Percentiles rank a stretch among this genome's conserved stretches.
Conservation (phyloP, 92 coral and sea anemone species). For the Porites cylindrica region DNA sequence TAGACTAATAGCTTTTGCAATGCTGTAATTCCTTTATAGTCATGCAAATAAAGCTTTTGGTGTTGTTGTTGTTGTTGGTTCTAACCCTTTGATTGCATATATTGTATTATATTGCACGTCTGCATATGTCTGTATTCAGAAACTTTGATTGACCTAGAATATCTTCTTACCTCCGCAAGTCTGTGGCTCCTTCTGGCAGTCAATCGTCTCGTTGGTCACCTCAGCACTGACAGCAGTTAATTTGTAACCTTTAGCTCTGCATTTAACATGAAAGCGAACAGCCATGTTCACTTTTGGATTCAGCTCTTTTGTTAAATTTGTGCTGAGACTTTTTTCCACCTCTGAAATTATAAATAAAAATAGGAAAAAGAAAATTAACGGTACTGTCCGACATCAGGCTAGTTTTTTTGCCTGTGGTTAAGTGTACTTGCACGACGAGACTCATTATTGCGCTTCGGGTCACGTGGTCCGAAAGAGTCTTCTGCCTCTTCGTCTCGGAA, state of each 20-base stretch:
- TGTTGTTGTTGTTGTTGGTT: too few species aligned
- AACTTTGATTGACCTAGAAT: background rate
- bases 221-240: constrained; percentile 45
- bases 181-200: constrained; percentile 59
- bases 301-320: constrained; percentile 59
- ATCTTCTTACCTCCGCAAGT: constrained; percentile 72
- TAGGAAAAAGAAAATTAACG: background rate
- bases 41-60: too few species aligned
- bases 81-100: too few species aligned
- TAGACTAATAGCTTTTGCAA: too few species aligned
- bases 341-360: constrained; percentile 29
- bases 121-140: too few species aligned
- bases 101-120: too few species aligned
- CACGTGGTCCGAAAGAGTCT: too few species aligned
- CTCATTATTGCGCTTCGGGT: too few species aligned
- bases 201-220: constrained; percentile 62
- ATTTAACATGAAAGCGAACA: constrained; percentile 59
- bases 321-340: constrained; percentile 30
- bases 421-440: background rate
- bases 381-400: background rate
- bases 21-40: too few species aligned
- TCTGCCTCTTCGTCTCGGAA: too few species aligned
- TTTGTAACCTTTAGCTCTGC: constrained; percentile 60
- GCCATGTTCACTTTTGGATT: constrained; percentile 63
- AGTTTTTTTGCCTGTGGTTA: background rate